Evolutionary conservation across 2,888 invertebrate genomes (phyloP).

Genomic region (Acronicta leporina): DNA sequence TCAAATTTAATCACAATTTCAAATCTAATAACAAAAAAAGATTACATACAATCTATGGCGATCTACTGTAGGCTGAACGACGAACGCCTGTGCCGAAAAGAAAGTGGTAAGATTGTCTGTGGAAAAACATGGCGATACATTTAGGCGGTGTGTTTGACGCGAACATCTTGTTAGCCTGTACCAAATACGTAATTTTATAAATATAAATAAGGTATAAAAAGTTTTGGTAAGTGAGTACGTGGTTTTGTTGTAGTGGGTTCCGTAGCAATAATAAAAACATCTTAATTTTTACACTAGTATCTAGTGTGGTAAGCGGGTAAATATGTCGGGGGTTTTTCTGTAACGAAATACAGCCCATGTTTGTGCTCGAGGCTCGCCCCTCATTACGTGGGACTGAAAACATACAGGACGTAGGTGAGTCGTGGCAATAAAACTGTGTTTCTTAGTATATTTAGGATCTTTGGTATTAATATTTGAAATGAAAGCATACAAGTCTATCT

Average conservation of each 20-base stretch:
- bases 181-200: constrained; percentile 85
- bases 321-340: too few relatives aligned
- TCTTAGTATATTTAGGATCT: too few relatives aligned
- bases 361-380: too few relatives aligned
- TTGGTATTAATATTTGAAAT: too few relatives aligned
- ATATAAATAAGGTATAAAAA: constrained; percentile 80
- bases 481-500: too few relatives aligned
- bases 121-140: constrained; percentile 61
- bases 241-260: constrained; percentile 32
- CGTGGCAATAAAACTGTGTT: too few relatives aligned
- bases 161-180: constrained; percentile 85
- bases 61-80: constrained; percentile 63
- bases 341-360: too few relatives aligned
- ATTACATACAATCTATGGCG: constrained; percentile 51
- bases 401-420: too few relatives aligned
- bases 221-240: constrained; percentile 23
- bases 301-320: too few relatives aligned
- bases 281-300: too few relatives aligned
- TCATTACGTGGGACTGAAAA: too few relatives aligned
- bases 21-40: constrained; percentile 51
- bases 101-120: constrained; percentile 72
- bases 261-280: constrained; percentile 13
- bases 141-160: constrained; percentile 79
- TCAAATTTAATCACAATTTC: constrained; percentile 58
- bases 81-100: constrained; percentile 63